phyloP scores from a whole-genome alignment of 2,888 invertebrate genomes.

The Orthosia incerta region DNA sequence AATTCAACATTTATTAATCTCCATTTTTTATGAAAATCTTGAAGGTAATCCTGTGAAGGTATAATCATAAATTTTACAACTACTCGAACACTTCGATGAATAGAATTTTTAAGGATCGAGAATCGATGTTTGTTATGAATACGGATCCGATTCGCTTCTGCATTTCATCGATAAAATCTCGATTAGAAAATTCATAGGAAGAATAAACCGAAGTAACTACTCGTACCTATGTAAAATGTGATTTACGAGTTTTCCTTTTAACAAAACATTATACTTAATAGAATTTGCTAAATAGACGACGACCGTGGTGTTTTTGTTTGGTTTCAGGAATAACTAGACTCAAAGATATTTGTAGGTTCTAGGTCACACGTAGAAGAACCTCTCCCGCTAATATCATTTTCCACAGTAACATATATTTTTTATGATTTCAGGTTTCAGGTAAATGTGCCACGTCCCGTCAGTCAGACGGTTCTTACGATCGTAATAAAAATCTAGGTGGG shows the following conservation, averaged over 20 bases:
- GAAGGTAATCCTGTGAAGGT: neutral
- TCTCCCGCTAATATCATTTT: neutral
- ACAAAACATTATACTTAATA: neutral
- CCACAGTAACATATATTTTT: constrained; percentile 20
- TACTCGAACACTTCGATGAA: neutral
- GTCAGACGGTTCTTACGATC: constrained; percentile 27
- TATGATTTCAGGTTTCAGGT: constrained; percentile 14
- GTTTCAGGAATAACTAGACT: neutral
- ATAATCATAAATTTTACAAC: constrained; percentile 9
- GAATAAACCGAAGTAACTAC: neutral
- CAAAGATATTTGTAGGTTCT: neutral
- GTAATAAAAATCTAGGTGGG: constrained; percentile 41
- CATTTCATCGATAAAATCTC: constrained; percentile 14
- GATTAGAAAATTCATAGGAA: constrained; percentile 4
- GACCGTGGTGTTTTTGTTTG: neutral
- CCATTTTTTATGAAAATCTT: constrained; percentile 6
- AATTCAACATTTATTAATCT: constrained; percentile 12
- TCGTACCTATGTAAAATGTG: neutral
- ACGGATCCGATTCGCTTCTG: neutral
- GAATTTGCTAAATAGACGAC: neutral
- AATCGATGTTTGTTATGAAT: constrained; percentile 3
- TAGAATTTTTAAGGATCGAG: constrained; percentile 1
- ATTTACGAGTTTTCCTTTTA: neutral
- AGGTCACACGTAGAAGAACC: constrained; percentile 17
- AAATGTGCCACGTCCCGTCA: constrained; percentile 38